Evolutionary conservation across 2,113 vertebrate species (phyloP).

Genomic region (Gnathonemus longibarbis): DNA sequence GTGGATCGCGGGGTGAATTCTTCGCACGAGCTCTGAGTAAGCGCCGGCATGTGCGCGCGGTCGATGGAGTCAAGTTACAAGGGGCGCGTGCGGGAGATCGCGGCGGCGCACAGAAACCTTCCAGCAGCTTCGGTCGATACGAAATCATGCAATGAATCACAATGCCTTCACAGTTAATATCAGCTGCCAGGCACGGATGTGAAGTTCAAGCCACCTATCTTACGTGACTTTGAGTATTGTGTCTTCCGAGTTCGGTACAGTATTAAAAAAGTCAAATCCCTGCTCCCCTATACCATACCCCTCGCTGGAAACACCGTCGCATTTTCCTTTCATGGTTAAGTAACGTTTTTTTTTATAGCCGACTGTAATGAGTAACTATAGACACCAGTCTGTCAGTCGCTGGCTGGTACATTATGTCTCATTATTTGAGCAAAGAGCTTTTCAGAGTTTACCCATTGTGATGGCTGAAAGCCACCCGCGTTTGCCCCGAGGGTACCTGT

Average conservation of each 20-base stretch:
- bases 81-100: too few species aligned
- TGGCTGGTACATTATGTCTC: conserved; percentile 10
- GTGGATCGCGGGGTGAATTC: neutral
- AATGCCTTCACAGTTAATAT: neutral
- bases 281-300: neutral
- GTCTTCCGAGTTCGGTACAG: neutral
- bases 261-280: neutral
- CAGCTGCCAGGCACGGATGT: neutral
- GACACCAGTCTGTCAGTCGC: neutral
- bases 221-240: neutral
- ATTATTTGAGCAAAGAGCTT: neutral
- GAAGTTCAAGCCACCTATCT: neutral
- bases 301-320: neutral
- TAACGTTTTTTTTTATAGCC: neutral
- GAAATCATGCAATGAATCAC: neutral
- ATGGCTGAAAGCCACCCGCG: conserved; percentile 15
- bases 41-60: neutral
- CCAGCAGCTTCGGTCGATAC: neutral
- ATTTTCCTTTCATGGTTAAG: neutral
- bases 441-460: conserved; percentile 14
- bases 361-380: neutral
- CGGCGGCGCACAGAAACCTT: neutral
- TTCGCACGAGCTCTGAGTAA: neutral
- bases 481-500: conserved; percentile 1
- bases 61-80: neutral